Base-by-base conservation (phyloP, 2,888 invertebrate genomes). In the Harmothoe impar region DNA sequence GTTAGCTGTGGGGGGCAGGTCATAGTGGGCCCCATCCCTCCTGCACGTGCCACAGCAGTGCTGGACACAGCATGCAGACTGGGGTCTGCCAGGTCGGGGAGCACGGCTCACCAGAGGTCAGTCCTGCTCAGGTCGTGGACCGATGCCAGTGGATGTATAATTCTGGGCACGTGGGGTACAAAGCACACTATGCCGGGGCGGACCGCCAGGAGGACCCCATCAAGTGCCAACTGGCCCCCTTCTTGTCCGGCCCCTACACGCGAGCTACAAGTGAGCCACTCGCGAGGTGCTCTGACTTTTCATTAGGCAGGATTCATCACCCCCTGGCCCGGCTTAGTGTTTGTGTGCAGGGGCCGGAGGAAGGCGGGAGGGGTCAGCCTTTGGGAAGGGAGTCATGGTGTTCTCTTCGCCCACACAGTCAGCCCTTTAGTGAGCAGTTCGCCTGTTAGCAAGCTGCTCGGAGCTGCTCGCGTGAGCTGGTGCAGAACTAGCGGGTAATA, bases 381-480 rank as follows among this genome's bases (percentile, higher is more conserved):
- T 43, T 62, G n/a, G 62, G 62, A 62, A 62, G 62, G 7, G 23
- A 62, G 62, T 15, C 20, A 17, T 52, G 54, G 54, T 52, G n/a
- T 52, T 62, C 62, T 20, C 23, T 20, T 62, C 20, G 62, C 62
- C 43, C 62, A 62, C 62, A 62, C 62, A n/a, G 62, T n/a, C 72
- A 25, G n/a, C 29, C 72, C 72, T 25, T 25, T 72, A 23, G 3
- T 62, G 62, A 62, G 62, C 62, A n/a, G 62, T 25, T 29, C 31
- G 29, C 72, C 72, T 25, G n/a, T 7, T 72, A 25, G 12, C 20
- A n/a, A 68, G 68, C 72, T 29, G 29, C 72, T 72, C 72, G n/a
- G 62, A 62, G 62, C 72, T 72, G 72, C 72, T 72, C 72, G 29
- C 72, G 72, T 72, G 72, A 62, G 62, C 29, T 0, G 29, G n/a